These are phyloP conservation scores for Psephotus haematonotus DNA, from an alignment of 2,113 vertebrate genomes.

Conservation along the genomic window DNA sequence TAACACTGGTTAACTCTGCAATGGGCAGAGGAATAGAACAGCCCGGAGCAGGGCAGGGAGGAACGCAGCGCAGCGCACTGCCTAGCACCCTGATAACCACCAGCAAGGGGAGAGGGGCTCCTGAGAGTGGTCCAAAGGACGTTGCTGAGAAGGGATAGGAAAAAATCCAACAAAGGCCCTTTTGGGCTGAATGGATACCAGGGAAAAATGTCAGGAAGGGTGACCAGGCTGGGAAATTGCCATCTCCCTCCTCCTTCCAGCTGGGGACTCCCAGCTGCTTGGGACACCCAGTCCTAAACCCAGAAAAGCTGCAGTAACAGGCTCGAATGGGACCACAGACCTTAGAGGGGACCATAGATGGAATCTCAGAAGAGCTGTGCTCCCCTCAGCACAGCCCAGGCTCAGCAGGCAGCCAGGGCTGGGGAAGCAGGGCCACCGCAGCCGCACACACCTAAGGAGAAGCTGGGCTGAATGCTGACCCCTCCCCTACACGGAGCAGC, in stretches of 20 bases:
- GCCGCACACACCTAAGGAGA: accelerated
- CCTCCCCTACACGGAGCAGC: not conserved
- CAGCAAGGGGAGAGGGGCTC: too few relatives aligned
- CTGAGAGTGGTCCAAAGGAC: not conserved
- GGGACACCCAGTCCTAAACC: not conserved
- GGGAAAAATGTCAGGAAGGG: not conserved
- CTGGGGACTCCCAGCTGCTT: not conserved
- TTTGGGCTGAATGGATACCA: not conserved
- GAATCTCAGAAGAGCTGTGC: not conserved
- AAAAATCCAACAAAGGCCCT: not conserved
- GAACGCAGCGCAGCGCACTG: not conserved
- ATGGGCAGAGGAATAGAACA: too few relatives aligned
- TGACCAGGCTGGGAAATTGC: not conserved
- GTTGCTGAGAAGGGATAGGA: not conserved
- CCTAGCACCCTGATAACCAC: accelerated
- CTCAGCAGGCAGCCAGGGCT: not conserved
- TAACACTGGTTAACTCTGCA: accelerated
- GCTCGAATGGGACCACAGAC: not conserved
- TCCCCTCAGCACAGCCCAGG: not conserved
- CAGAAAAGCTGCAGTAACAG: not conserved
- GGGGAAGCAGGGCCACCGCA: not conserved
- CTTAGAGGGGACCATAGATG: accelerated
- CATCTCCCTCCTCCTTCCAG: not conserved
- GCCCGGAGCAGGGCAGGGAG: not conserved
- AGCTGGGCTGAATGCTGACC: not conserved